Evolutionary conservation across 2,888 invertebrate species (phyloP), one percentile per base, ranked within the genome.

Genomic region (Pharmacophagus antenor): DNA sequence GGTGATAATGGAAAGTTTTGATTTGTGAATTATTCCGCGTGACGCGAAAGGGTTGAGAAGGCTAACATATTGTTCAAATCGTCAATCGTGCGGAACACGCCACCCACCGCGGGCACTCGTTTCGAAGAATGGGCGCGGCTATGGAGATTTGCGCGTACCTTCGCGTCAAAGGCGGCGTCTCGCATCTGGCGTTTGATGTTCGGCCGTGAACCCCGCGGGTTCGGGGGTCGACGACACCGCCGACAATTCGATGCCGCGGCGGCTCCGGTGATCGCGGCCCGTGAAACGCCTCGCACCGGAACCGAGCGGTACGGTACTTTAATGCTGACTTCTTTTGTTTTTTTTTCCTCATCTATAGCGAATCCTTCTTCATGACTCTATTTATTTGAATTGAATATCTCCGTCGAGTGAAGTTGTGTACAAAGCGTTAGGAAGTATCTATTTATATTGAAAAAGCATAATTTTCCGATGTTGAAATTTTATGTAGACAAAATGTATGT

Each of bases 141-240:
- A 12, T 17, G 49, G 25, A 20, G 10, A 20, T 20, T 20, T n/a
- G n/a, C 47, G 54, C 62, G 66, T 62, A 27, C 42, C 63, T 62
- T 62, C 50, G 66, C 69, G 69, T 74, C 73, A 77, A 77, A 79
- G 62, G 64, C 65, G 66, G 71, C 72, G 68, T 63, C 70, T 73
- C 69, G 70, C 75, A 73, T 73, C 71, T 73, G 76, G 69, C 68
- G 64, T 56, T 73, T n/a, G n/a, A 71, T 76, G 79, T 72, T 74
- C 77, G 82, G 82, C 84, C 86, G 67, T 82, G 85, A 85, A 84
- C 85, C 74, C 76, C 70, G 73, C 74, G 75, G 72, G 74, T 76
- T 59, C 63, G 76, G 72, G 82, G 61, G 56, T 61, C 61, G 56
- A 47, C 61, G 61, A 61, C 61, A 61, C 61, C 70, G 75, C 74